These are phyloP conservation scores for Aegithalos caudatus DNA, from an alignment of 2,113 vertebrate genomes.

Conservation along the genomic window DNA sequence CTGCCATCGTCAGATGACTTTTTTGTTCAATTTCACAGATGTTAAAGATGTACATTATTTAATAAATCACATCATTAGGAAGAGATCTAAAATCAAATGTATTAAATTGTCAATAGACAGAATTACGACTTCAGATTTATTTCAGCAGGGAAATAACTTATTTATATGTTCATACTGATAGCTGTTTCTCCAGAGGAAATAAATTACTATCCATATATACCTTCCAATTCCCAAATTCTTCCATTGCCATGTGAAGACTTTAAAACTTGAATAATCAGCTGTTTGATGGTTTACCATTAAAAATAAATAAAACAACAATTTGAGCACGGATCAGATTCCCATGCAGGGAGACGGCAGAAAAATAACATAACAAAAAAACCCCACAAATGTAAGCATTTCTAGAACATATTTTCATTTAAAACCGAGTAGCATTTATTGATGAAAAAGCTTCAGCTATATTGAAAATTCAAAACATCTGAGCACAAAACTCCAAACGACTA, in stretches of 20 bases:
- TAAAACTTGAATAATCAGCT: conserved; percentile 57
- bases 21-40: neutral
- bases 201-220: neutral
- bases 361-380: neutral
- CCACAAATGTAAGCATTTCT: neutral
- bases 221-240: conserved; percentile 40
- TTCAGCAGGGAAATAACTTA: neutral
- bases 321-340: conserved; percentile 24
- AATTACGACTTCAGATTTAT: neutral
- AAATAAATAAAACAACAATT: conserved; percentile 48
- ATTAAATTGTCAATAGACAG: neutral
- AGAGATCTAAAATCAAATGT: neutral
- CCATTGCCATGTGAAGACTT: neutral
- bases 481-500: neutral
- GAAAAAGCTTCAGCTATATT: neutral
- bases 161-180: neutral
- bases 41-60: neutral
- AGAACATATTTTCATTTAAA: neutral
- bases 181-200: neutral
- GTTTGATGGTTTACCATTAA: conserved; percentile 18
- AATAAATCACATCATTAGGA: neutral
- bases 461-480: neutral
- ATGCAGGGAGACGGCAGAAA: neutral
- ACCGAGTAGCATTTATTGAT: neutral
- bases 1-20: neutral